Evolutionary conservation across 2,888 invertebrate genomes (phyloP), one percentile per base, ranked within the genome.

Genomic region (Andricus quercusramuli): DNA sequence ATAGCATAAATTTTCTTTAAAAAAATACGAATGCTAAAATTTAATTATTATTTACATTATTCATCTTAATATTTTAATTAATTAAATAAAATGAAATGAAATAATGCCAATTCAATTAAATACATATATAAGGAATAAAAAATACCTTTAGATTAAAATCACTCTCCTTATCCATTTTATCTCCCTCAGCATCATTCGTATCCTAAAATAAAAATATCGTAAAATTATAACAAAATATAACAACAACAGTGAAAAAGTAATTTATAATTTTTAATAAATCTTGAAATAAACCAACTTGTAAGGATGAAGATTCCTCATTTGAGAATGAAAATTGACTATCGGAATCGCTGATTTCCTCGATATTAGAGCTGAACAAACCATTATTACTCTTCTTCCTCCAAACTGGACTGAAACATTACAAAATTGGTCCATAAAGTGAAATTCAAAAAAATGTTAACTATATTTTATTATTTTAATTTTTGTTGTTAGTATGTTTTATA

Each of bases 301-400:
- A 86, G 20, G 91, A 91, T 37, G 91, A 91, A 41, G 91, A 90
- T 83, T 92, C 92, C 64, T 92, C 92, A 78, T 92, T 92, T 3
- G 92, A 92, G 77, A 92, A 92, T 4, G 92, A 92, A 82, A 92
- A 92, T 78, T 92, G 92, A 79, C 92, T 92, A 78, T 93, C 92
- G 29, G 92, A 91, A 78, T 93, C 92, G 67, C 92, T 92, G 56
- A 91, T 89, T 82, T 89, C 92, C 76, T 92, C 92, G 80, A 90
- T 89, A 78, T 90, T 91, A 79, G 89, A 89, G 80, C 87, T 89
- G 84, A 91, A 91, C 82, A 91, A 88, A 81, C 92, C 91, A 81
- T 91, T 92, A 86, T 90, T 92, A 90, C 86, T 91, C 89, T 91
- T 92, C 90, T 91, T 90, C 88, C 90, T 90, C 92, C 92, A 92